phyloP scores from a whole-genome alignment of 2,888 invertebrate genomes.

The Malachius bipustulatus region DNA sequence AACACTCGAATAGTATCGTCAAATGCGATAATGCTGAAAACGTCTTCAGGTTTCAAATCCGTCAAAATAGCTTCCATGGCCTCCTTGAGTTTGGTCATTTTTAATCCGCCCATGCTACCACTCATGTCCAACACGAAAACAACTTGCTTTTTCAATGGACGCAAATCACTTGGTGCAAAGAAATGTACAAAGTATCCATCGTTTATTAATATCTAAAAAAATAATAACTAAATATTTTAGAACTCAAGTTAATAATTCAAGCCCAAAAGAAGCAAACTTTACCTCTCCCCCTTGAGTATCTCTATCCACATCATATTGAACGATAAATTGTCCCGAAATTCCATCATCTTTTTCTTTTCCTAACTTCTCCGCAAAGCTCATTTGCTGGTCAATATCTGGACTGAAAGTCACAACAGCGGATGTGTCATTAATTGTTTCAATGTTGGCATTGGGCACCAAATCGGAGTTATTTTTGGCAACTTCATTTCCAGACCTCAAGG shows the following conservation, averaged over 20 bases:
- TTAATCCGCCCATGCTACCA: slow-evolving; percentile 40
- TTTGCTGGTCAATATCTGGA: slow-evolving; percentile 9
- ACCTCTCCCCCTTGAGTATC: slow-evolving; percentile 14
- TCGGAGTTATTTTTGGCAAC: slow-evolving; percentile 12
- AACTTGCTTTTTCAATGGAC: slow-evolving; percentile 35
- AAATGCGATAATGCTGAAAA: slow-evolving; percentile 51
- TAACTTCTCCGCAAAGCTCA: slow-evolving; percentile 9
- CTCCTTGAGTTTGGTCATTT: slow-evolving; percentile 36
- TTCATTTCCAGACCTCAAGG: slow-evolving; percentile 16
- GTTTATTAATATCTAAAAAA: slow-evolving; percentile 17
- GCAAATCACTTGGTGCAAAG: slow-evolving; percentile 35
- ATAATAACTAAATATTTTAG: neutral
- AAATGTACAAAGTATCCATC: slow-evolving; percentile 41
- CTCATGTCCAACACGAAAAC: slow-evolving; percentile 41
- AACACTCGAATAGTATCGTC: slow-evolving; percentile 6
- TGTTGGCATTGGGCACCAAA: slow-evolving; percentile 8
- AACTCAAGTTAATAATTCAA: slow-evolving; percentile 5
- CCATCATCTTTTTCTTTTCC: slow-evolving; percentile 13
- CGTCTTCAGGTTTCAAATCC: slow-evolving; percentile 44
- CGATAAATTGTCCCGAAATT: slow-evolving; percentile 14
- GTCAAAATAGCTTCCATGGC: slow-evolving; percentile 50
- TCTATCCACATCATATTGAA: slow-evolving; percentile 16
- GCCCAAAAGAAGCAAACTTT: no score
- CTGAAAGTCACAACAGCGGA: slow-evolving; percentile 12
- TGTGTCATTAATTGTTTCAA: slow-evolving; percentile 11